Evolutionary conservation across 1,140 invertebrate species (phyloP).

Genomic region (Teleopsis dalmanni): DNA sequence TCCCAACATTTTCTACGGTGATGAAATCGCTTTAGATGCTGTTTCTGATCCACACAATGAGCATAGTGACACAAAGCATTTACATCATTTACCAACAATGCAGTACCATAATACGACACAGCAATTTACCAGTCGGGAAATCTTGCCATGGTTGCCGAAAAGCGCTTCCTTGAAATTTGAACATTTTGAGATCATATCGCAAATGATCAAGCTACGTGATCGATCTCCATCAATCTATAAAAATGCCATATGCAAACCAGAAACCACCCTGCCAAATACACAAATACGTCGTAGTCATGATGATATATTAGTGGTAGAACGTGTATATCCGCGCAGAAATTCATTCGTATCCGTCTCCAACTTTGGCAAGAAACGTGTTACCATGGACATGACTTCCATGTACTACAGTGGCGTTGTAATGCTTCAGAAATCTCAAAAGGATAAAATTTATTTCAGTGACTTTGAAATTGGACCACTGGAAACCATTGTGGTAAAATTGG

Average conservation of each 20-base stretch:
- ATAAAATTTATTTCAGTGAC: conserved; percentile 60
- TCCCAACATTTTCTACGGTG: conserved; percentile 72
- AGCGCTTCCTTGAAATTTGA: conserved; percentile 44
- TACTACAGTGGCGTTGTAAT: conserved; percentile 69
- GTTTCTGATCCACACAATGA: conserved; percentile 48
- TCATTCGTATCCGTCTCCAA: conserved; percentile 66
- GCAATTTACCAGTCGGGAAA: conserved; percentile 46
- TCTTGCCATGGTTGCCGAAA: conserved; percentile 56
- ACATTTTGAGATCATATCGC: conserved; percentile 47
- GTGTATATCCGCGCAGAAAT: conserved; percentile 67
- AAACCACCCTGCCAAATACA: conserved; percentile 54
- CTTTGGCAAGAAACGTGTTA: conserved; percentile 51
- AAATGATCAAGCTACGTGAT: conserved; percentile 52
- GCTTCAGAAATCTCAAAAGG: conserved; percentile 49
- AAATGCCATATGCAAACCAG: conserved; percentile 57
- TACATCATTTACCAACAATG: conserved; percentile 62
- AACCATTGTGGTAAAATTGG: conserved; percentile 58
- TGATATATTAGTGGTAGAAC: conserved; percentile 62
- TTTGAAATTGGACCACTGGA: conserved; percentile 54
- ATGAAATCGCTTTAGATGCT: conserved; percentile 59
- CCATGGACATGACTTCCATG: conserved; percentile 61
- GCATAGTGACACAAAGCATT: conserved; percentile 53
- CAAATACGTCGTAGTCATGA: conserved; percentile 55
- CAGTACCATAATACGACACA: conserved; percentile 44
- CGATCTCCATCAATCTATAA: conserved; percentile 62